Evolutionary conservation across 2,888 invertebrate species (phyloP), one percentile per base, ranked within the genome.

Genomic region (Cataglyphis cursor): DNA sequence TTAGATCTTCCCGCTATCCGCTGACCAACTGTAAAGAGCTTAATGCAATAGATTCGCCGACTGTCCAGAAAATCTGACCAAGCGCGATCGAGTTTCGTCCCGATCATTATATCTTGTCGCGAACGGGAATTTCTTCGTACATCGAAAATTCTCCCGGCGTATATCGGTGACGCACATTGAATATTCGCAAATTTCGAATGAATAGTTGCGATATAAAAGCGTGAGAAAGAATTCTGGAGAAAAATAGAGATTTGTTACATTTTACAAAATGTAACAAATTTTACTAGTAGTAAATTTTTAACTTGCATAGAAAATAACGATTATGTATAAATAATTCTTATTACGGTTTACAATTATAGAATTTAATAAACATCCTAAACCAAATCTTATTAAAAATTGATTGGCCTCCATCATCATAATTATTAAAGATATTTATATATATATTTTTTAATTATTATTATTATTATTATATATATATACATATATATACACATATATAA

Each of bases 1-100:
- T 86, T 88, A 85, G 80, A 88, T 85, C 78, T 82, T 86, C 83
- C 62, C 57, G 64, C 75, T 87, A 73, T 66, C 48, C 81, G 72
- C 48, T 82, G 88, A 82, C 82, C 84, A 88, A 85, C 76, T 85
- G 74, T 76, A 78, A 86, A 85, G 84, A 82, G 85, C 82, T 88
- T 85, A 84, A 84, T 82, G 88, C 82, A 66, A 85, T 84, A 85
- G 81, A 85, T 85, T 84, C 81, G 65, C 75, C 72, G 61, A 85
- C 51, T 78, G 64, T 65, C 65, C 72, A 73, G 84, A 75, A 87
- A 84, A 84, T 84, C 72, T 81, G 72, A 86, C 78, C 76, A 61
- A 80, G 62, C 59, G 10, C 51, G 66, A 66, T 78, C 64, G 76
- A 65, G 21, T 65, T 65, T 75, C 64, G 61, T 31, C 48, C 44